Conservation (phyloP, 2,113 vertebrate species). For the Rhipidura dahli region DNA sequence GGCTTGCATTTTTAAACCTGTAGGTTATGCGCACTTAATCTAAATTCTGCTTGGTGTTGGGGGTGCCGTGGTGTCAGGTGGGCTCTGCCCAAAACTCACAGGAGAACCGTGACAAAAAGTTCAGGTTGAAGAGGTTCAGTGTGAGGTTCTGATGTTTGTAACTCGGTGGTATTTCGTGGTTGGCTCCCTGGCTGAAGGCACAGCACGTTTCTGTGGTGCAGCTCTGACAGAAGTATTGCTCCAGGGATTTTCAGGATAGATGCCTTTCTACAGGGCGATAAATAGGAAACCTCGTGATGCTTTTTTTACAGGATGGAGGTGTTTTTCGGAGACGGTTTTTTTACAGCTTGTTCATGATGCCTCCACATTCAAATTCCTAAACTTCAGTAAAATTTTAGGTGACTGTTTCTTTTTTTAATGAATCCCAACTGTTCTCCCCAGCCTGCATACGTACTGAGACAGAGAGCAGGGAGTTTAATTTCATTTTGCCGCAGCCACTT, state of each 20-base stretch:
- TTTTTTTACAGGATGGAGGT: not conserved
- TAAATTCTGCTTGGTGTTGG: not conserved
- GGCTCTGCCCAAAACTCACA: not conserved
- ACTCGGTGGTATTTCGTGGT: not conserved
- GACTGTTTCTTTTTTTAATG: not conserved
- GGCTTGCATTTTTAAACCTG: not conserved
- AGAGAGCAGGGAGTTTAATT: not conserved
- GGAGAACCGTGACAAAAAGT: not conserved
- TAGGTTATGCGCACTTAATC: not conserved
- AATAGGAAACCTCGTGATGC: not conserved
- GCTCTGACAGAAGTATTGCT: not conserved
- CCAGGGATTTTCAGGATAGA: accelerated
- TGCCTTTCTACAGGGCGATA: accelerated
- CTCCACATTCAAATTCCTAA: not conserved
- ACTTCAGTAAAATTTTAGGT: not conserved
- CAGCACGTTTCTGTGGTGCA: accelerated
- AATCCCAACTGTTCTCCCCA: not conserved
- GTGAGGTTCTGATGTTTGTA: accelerated
- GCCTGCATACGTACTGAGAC: accelerated
- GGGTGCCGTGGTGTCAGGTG: not conserved
- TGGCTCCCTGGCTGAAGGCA: not conserved
- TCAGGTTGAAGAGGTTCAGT: not conserved
- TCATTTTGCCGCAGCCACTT: not conserved
- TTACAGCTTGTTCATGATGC: not conserved
- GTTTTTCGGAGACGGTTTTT: not conserved